These are phyloP conservation scores for Psittacula derbiana DNA, from an alignment of 2,797 vertebrate species.

Conservation along the genomic window DNA sequence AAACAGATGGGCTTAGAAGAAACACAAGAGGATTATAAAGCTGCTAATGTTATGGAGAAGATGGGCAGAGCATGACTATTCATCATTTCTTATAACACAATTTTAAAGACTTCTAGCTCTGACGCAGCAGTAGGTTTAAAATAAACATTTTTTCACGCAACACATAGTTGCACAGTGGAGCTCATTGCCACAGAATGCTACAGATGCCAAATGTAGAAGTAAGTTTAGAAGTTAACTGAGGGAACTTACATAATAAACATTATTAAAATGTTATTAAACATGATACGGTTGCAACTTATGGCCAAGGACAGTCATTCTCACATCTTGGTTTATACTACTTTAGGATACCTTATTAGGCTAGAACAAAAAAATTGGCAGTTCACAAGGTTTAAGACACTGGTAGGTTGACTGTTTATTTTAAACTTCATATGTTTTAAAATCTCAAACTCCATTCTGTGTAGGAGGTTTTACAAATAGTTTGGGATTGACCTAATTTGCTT, in stretches of 20 bases:
- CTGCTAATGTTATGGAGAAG: neutral
- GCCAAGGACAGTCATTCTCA: neutral
- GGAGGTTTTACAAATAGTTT: conserved; percentile 28
- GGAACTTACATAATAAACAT: conserved; percentile 27
- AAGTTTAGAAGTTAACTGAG: conserved; percentile 19
- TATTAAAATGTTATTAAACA: neutral
- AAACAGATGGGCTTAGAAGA: neutral
- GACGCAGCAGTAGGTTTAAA: conserved; percentile 31
- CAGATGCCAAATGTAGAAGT: conserved; percentile 17
- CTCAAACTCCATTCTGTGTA: neutral
- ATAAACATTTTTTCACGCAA: conserved; percentile 10
- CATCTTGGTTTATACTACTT: neutral
- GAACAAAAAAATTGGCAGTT: neutral
- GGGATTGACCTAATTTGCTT: conserved; percentile 8
- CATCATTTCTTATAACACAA: neutral
- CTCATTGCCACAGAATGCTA: conserved; percentile 15
- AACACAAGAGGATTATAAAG: neutral
- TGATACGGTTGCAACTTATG: neutral
- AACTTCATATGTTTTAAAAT: neutral
- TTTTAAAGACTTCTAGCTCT: conserved; percentile 33
- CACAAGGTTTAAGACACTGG: neutral
- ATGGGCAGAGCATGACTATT: neutral
- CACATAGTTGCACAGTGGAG: neutral
- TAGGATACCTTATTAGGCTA: neutral
- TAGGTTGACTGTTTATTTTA: conserved; percentile 13